Base-by-base conservation (phyloP, 2,888 invertebrate species). In the Pseudococcus longispinus region DNA sequence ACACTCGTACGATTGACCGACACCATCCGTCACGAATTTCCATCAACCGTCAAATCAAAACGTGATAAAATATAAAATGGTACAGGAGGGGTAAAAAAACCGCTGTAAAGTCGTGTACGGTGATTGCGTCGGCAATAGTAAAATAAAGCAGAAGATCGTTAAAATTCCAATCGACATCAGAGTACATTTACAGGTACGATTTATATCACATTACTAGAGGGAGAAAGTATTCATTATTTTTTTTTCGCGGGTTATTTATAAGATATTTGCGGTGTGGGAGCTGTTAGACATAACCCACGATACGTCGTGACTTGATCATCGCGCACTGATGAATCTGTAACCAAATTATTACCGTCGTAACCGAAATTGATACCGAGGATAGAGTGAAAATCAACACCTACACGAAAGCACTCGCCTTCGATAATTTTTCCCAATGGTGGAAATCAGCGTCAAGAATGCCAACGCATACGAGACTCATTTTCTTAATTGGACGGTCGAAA, bases 181-280 rank as follows among this genome's bases (percentile, higher is more conserved):
- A 60, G 60, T 37, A 60, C 82, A 44, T 82, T 60, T 60, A 60
- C 74, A 60, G 44, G 37, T 85, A 85, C 85, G 85, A 86, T 86
- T 86, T 86, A 80, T 86, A 86, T 86, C 86, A 32, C 51, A 86
- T 86, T 86, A 80, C 26, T 20, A 29, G 46, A 77, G 77, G 55
- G 86, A 51, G 86, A 86, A 86, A 86, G 86, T 86, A 86, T 86
- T 86, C 86, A 86, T 86, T 86, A 74, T 85, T 74, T 84, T 85
- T 85, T 85, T 85, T 85, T 74, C 46, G 84, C 84, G 84, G 80
- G 86, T 74, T 44, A 77, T 46, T 86, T 86, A 44, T 8, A 15
- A 51, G n/a, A 80, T 74, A 86, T 86, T 86, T 86, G 86, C 86
- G 86, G 77, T 86, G 77, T 86, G 86, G 86, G 86, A 86, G 86